These are phyloP conservation scores for Passer montanus DNA, from an alignment of 2,113 vertebrate species.

Conservation along the genomic window DNA sequence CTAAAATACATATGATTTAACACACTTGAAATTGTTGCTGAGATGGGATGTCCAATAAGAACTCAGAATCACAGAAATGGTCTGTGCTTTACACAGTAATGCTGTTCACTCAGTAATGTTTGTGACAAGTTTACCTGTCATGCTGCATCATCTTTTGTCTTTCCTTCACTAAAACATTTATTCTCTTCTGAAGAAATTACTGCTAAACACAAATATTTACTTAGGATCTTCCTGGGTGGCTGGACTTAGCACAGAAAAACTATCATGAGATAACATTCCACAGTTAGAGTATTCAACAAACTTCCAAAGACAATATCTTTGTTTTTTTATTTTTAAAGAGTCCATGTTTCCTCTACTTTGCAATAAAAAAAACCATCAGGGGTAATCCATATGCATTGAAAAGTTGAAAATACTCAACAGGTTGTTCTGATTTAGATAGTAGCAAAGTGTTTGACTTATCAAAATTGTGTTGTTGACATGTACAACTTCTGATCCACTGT, in stretches of 20 bases:
- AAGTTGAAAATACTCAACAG: not conserved
- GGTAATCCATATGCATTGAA: not conserved
- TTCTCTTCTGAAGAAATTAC: not conserved
- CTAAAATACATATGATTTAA: not conserved
- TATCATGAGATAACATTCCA: not conserved
- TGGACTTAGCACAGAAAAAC: not conserved
- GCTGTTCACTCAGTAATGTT: not conserved
- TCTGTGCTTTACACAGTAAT: not conserved
- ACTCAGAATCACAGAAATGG: not conserved
- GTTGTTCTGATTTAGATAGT: not conserved
- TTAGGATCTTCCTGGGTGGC: not conserved
- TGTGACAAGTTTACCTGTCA: fast-evolving
- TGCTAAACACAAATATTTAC: not conserved
- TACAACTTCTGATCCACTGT: not conserved
- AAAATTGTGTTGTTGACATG: not conserved
- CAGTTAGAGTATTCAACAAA: not conserved
- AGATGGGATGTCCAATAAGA: not conserved
- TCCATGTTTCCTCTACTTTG: not conserved
- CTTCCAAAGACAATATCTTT: not conserved
- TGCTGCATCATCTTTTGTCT: not conserved
- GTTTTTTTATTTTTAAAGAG: not conserved
- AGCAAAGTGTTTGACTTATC: not conserved
- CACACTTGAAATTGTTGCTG: not conserved
- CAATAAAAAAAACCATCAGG: not conserved
- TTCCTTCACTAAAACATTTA: not conserved